Percentiles rank a stretch among this genome's conserved stretches.
Evolutionary conservation across 2,113 vertebrate genomes (phyloP).

Genomic region (Notiomystis cincta): DNA sequence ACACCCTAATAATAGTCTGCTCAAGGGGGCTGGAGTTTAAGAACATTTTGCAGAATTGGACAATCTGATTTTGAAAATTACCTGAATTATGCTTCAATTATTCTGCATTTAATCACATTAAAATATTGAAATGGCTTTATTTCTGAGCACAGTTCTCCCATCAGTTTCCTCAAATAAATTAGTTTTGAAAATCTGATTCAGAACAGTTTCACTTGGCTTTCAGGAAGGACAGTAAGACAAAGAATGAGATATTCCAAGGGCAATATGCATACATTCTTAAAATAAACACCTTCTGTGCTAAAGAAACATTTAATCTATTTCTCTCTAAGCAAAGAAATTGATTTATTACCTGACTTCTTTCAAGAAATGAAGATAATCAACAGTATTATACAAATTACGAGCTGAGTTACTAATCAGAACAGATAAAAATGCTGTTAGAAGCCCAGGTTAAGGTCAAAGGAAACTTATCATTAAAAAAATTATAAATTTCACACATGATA

Average conservation of each 20-base stretch:
- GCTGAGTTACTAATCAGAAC: not conserved
- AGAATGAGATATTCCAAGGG: not conserved
- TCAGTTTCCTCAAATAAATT: conserved; percentile 21
- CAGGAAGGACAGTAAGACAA: not conserved
- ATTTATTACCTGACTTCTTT: not conserved
- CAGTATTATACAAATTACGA: not conserved
- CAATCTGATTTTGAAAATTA: not conserved
- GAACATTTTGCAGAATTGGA: not conserved
- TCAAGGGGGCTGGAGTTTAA: not conserved
- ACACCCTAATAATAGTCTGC: not conserved
- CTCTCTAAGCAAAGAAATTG: not conserved
- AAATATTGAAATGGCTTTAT: conserved; percentile 18
- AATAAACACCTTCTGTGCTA: not conserved
- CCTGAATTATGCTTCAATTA: conserved; percentile 11
- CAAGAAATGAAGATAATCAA: not conserved
- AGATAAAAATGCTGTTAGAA: not conserved
- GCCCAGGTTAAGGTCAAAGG: not conserved
- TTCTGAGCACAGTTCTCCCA: conserved; percentile 18
- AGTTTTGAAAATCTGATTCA: not conserved
- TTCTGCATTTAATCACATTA: conserved; percentile 28
- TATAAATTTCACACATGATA: not conserved
- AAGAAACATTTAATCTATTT: not conserved
- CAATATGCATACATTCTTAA: not conserved
- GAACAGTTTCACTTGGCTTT: not conserved
- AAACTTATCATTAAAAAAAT: not conserved